Evolutionary conservation across 2,113 vertebrate species (phyloP), one percentile per base, ranked within the genome.

Genomic region (Anseranas semipalmata): DNA sequence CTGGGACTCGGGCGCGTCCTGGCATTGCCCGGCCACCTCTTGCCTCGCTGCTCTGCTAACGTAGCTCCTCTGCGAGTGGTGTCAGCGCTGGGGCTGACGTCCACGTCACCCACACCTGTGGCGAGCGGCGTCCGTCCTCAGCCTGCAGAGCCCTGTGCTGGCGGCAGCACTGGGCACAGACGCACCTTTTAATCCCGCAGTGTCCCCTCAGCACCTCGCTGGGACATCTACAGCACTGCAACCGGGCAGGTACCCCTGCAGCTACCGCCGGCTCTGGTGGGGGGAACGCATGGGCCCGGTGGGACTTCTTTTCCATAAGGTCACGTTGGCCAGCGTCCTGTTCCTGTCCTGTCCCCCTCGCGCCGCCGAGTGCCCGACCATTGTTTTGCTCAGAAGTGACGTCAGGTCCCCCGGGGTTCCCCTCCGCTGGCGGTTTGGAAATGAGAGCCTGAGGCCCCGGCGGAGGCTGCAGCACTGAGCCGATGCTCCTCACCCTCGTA

Each of bases 181-280:
- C 24, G 58, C 13, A 22, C n/a, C 33, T 41, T 63, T 63, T 63
- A 63, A 63, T 37, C 17, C 62, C n/a, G 50, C 30, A 58, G 33
- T 17, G 4, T 55, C 32, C 48, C 72, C 2, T 15, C 2, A 1
- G 46, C 35, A 68, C n/a, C 3, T 0, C 32, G 24, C 30, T 24
- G 12, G 46, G 37, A 82, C 66, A 45, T 0, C 0, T 3, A 12
- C 2, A 27, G 50, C 10, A 5, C 33, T 28, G 28, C 4, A 19
- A 43, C 59, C 0, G 0, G 28, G 41, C 35, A 70, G 7, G 24
- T 65, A 25, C 28, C 14, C 32, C 0, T 0, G 28, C 1, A 1
- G 24, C 65, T 59, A 5, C 46, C 21, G 2, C 35, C 4, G 1
- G 52, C 52, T 78, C 48, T 68, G 53, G 9, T 1, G 1, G 30